Base-by-base conservation (phyloP, 2,113 vertebrate genomes). In the Misgurnus anguillicaudatus region DNA sequence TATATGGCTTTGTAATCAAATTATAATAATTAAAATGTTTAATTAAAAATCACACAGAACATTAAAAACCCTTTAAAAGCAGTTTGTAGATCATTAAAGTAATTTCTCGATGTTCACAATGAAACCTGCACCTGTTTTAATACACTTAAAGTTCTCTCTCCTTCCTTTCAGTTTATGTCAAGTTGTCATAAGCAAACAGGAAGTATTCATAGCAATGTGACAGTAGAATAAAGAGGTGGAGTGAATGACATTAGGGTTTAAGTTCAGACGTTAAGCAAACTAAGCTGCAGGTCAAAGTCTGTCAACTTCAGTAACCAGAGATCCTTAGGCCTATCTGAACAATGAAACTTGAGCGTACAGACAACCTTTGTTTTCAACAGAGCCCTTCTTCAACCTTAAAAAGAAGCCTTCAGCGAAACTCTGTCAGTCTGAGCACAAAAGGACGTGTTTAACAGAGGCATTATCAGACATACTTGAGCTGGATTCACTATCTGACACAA, bases 341-440 rank as follows among this genome's bases (percentile, higher is more conserved):
- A 57, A 77, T 61, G 84, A 76, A 84, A 85, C 80, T 9, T 70
- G 80, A 87, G 83, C 45, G 36, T 63, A 42, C 58, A 57, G 14
- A 64, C 3, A 17, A 83, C 85, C 88, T 87, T 91, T 90, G 90
- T 91, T 84, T 84, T 81, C 72, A 78, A 68, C 67, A 39, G 80
- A 83, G 83, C n/a, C 78, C 77, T 71, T 89, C 67, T 91, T 85
- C 67, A 77, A 83, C 86, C 80, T 90, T 85, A 16, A 64, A 63
- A 64, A 73, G 17, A 51, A 61, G 55, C 1, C 14, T 57, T 71
- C 81, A 62, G 45, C 42, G 41, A 31, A 70, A 47, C 68, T 31
- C 70, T 74, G 39, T 63, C 21, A 75, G 5, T 45, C 5, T n/a
- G 58, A 66, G 84, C 73, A 80, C 76, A 78, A 85, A 36, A 45